Evolutionary conservation across 2,888 invertebrate genomes (phyloP).

Genomic region (Melanchra persicariae): DNA sequence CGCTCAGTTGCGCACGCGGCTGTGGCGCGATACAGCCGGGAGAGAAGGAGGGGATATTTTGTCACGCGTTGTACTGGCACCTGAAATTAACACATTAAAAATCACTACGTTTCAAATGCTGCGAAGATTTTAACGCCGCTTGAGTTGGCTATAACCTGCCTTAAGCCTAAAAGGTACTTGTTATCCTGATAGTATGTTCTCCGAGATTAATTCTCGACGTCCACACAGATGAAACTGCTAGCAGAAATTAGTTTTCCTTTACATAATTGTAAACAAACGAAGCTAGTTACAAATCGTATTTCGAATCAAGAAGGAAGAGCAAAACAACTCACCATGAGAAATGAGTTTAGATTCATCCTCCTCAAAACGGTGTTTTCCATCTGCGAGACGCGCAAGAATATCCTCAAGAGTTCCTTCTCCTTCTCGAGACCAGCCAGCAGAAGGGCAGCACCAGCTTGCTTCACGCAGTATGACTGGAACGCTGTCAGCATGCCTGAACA

Average conservation of each 20-base stretch:
- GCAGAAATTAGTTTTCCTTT: too few species aligned
- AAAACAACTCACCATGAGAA: conserved; percentile 94
- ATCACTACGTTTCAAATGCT: too few species aligned
- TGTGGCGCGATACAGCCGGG: conserved; percentile 97
- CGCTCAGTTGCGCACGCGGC: conserved; percentile 95
- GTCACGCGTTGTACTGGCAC: conserved; percentile 99
- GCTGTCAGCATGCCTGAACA: conserved; percentile 98
- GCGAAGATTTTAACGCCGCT: too few species aligned
- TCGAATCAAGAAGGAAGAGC: background rate
- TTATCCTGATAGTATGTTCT: too few species aligned
- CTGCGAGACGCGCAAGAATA: conserved; percentile 98
- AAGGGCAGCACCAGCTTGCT: conserved; percentile 97
- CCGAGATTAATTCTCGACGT: too few species aligned
- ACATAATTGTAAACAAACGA: too few species aligned
- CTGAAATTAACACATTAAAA: conserved; percentile 86
- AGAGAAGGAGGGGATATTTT: conserved; percentile 98
- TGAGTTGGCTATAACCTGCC: too few species aligned
- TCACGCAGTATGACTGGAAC: conserved; percentile 98
- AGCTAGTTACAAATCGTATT: too few species aligned
- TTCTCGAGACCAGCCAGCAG: conserved; percentile 97
- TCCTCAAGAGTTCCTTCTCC: conserved; percentile 97
- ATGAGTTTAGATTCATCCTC: conserved; percentile 99
- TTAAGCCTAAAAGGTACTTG: too few species aligned
- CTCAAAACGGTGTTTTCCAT: conserved; percentile 98
- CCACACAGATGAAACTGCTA: too few species aligned